These are phyloP conservation scores for Yponomeuta sedellus DNA, from an alignment of 2,888 invertebrate species.

Conservation along the genomic window DNA sequence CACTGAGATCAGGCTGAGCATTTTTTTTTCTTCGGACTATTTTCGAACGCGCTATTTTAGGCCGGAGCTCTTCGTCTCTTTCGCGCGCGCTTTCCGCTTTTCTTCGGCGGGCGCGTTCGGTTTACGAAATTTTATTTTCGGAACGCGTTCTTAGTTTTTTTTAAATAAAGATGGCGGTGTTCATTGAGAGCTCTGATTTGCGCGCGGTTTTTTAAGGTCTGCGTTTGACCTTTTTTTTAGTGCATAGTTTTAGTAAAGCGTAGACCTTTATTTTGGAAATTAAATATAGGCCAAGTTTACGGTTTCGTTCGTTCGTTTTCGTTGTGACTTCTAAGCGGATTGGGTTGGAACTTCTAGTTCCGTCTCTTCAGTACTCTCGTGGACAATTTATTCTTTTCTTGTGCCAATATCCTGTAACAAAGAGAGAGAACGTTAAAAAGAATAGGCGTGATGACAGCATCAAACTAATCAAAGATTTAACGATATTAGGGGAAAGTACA, in stretches of 20 bases:
- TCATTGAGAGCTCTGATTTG: not conserved
- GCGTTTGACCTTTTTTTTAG: not conserved
- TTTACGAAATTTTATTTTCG: slow-evolving; percentile 20
- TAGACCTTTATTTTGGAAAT: not conserved
- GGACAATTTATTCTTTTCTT: not conserved
- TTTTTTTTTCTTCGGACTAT: slow-evolving; percentile 49
- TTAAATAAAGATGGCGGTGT: not conserved
- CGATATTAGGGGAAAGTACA: too few relatives aligned
- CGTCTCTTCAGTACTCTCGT: not conserved
- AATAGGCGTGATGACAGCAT: too few relatives aligned
- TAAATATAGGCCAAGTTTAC: not conserved
- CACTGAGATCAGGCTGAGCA: slow-evolving; percentile 59
- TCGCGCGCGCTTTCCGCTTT: slow-evolving; percentile 27
- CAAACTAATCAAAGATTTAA: too few relatives aligned
- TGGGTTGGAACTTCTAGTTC: not conserved
- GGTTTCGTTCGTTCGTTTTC: slow-evolving; percentile 1
- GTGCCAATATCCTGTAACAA: slow-evolving; percentile 46
- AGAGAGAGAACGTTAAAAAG: slow-evolving; percentile 10
- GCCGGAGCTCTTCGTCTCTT: slow-evolving; percentile 48
- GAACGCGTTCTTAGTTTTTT: slow-evolving; percentile 29
- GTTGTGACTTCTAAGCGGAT: not conserved
- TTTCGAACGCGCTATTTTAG: slow-evolving; percentile 62
- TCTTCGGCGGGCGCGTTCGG: slow-evolving; percentile 29
- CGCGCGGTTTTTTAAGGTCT: not conserved
- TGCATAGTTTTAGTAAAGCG: slow-evolving; percentile 21